Percentiles rank a stretch among this genome's conserved stretches.
Conservation (phyloP, 2,113 vertebrate genomes). For the Opisthocomus hoazin region DNA sequence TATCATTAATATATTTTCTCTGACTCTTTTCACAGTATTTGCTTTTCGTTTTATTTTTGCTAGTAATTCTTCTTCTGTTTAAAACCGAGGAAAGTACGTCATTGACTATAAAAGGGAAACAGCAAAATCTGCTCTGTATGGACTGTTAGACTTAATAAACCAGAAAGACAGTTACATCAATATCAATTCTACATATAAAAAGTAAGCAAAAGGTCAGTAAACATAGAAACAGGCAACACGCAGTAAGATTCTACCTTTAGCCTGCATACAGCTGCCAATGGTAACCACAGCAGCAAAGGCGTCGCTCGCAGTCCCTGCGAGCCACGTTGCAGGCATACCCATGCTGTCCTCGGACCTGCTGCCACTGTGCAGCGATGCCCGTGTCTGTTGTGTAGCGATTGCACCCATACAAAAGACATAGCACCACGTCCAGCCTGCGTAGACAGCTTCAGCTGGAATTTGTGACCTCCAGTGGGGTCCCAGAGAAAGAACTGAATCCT, state of each 20-base stretch:
- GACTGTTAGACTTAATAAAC: neutral
- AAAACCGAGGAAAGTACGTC: neutral
- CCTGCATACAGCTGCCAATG: neutral
- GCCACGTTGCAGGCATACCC: neutral
- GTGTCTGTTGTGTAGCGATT: fast-evolving
- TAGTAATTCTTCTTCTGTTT: neutral
- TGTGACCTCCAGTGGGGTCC: neutral
- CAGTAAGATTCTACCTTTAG: neutral
- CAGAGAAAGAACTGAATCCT: neutral
- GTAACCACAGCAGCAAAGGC: neutral
- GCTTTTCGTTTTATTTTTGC: neutral
- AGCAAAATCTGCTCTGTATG: neutral
- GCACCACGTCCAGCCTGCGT: fast-evolving
- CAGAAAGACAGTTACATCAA: neutral
- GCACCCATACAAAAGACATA: neutral
- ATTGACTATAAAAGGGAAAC: neutral
- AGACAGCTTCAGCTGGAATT: neutral
- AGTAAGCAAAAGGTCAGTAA: neutral
- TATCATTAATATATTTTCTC: neutral
- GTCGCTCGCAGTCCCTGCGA: neutral
- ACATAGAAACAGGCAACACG: neutral
- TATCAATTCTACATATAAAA: neutral
- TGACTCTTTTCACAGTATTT: neutral
- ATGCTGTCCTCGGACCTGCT: neutral
- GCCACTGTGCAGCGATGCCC: neutral